These are phyloP conservation scores for Microplitis manilae DNA, from an alignment of 2,888 invertebrate genomes.

Conservation along the genomic window DNA sequence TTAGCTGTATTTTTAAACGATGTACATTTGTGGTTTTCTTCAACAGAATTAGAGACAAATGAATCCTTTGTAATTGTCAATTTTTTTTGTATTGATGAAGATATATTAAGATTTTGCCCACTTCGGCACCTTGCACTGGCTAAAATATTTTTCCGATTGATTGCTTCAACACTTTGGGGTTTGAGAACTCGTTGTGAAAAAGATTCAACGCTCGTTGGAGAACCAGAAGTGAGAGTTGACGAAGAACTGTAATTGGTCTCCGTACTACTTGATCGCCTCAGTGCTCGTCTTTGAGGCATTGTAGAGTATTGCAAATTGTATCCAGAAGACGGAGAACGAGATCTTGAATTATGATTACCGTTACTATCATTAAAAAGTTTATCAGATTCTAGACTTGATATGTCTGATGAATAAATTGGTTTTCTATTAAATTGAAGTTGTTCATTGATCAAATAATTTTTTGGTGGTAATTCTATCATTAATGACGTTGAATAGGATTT, in stretches of 20 bases:
- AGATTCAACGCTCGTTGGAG: constrained; percentile 77
- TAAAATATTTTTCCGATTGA: constrained; percentile 89
- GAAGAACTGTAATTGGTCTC: constrained; percentile 83
- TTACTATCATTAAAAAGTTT: constrained; percentile 71
- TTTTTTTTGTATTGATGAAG: constrained; percentile 82
- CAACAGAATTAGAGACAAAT: constrained; percentile 43
- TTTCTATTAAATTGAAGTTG: constrained; percentile 43
- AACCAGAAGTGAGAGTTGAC: constrained; percentile 82
- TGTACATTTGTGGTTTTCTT: constrained; percentile 45
- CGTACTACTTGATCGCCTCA: constrained; percentile 80
- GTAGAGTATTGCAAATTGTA: constrained; percentile 53
- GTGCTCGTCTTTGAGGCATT: constrained; percentile 69
- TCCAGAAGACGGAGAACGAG: constrained; percentile 66
- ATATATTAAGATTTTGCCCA: constrained; percentile 83
- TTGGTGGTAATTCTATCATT: constrained; percentile 68
- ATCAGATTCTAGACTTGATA: constrained; percentile 56
- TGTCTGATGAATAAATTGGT: constrained; percentile 47
- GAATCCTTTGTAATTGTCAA: constrained; percentile 71
- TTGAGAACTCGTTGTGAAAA: constrained; percentile 80
- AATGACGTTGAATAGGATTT: constrained; percentile 69
- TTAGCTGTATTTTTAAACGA: constrained; percentile 28
- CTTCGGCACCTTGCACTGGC: constrained; percentile 90
- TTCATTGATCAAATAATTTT: constrained; percentile 47
- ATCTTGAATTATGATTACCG: constrained; percentile 68
- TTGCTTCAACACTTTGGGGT: constrained; percentile 85